Evolutionary conservation across 2,797 vertebrate species (phyloP).

Genomic region (Pseudomugil tenellus): DNA sequence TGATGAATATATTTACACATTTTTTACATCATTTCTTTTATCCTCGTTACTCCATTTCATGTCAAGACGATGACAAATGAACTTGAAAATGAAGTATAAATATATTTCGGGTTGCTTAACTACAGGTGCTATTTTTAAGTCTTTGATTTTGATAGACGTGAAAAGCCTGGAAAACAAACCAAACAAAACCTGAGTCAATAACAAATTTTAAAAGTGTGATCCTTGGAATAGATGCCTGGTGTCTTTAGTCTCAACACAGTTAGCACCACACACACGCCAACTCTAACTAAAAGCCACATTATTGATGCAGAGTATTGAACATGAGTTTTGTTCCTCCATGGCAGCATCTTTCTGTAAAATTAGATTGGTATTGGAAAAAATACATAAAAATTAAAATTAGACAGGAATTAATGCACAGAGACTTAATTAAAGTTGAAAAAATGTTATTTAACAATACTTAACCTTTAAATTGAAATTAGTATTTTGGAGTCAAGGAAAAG

Average conservation of each 20-base stretch:
- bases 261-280: slow-evolving; percentile 51
- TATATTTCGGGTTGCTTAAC: slow-evolving; percentile 20
- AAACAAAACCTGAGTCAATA: slow-evolving; percentile 67
- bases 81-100: slow-evolving; percentile 5
- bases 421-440: neutral
- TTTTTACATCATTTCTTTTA: slow-evolving; percentile 8
- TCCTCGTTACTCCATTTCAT: neutral
- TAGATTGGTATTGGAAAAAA: too few species aligned
- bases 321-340: neutral
- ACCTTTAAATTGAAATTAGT: too few species aligned
- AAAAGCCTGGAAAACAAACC: slow-evolving; percentile 42
- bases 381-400: too few species aligned
- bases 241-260: slow-evolving; percentile 71
- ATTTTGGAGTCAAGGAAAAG: too few species aligned
- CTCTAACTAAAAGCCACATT: slow-evolving; percentile 22
- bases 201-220: slow-evolving; percentile 79
- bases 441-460: too few species aligned
- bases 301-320: slow-evolving; percentile 7
- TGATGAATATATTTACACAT: slow-evolving; percentile 21
- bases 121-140: slow-evolving; percentile 45
- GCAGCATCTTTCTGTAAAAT: neutral
- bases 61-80: slow-evolving; percentile 8
- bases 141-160: slow-evolving; percentile 21
- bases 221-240: slow-evolving; percentile 40
- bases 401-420: neutral